Evolutionary conservation across 2,888 invertebrate genomes (phyloP).

Genomic region (Drosophila macrospina): DNA sequence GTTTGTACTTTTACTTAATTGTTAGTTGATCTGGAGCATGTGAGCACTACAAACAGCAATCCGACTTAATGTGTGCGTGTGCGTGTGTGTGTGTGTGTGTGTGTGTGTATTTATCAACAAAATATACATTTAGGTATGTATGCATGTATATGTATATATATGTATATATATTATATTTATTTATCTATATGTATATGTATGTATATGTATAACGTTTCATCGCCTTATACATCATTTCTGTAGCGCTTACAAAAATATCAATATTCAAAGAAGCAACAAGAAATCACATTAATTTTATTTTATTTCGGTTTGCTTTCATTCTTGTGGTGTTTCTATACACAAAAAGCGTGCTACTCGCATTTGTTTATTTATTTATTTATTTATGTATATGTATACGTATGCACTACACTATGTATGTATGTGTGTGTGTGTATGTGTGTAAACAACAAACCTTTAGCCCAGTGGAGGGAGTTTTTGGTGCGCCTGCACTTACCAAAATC

Average conservation of each 20-base stretch:
- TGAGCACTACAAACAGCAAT: background rate
- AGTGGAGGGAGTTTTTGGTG: conserved; percentile 72
- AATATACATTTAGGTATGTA: conserved; percentile 2
- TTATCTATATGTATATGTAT: conserved; percentile 23
- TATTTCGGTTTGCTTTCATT: conserved; percentile 4
- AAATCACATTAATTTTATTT: conserved; percentile 72
- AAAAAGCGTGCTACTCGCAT: conserved; percentile 75
- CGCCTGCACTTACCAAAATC: conserved; percentile 66
- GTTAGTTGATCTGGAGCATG: background rate
- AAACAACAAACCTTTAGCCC: conserved; percentile 62
- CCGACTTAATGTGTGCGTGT: background rate
- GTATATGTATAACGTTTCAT: conserved; percentile 28
- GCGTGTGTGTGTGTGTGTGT: background rate
- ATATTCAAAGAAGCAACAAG: conserved; percentile 80
- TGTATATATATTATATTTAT: conserved; percentile 15
- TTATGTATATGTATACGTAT: conserved; percentile 39
- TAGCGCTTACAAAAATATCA: conserved; percentile 74
- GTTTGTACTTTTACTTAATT: conserved; percentile 2
- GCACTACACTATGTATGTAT: conserved; percentile 22
- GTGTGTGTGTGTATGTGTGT: conserved; percentile 30
- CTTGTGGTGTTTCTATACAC: conserved; percentile 61
- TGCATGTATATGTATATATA: background rate
- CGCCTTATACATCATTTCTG: conserved; percentile 36
- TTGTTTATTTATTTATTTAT: conserved; percentile 32
- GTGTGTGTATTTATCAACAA: conserved; percentile 11